These are phyloP conservation scores for Lycia hirtaria DNA, from an alignment of 2,888 invertebrate genomes.

Conservation along the genomic window DNA sequence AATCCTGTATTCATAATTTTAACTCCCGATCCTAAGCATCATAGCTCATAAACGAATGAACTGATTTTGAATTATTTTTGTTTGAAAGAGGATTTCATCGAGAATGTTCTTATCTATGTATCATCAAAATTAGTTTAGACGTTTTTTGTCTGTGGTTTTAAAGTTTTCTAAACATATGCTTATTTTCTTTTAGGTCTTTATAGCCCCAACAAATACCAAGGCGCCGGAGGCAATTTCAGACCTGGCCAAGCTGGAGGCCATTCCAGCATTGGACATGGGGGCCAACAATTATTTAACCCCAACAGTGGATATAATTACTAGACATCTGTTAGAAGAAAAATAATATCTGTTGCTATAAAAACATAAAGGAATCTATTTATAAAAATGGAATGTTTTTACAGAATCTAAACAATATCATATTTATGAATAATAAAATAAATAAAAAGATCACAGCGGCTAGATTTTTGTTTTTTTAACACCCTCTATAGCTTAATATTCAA, in stretches of 20 bases:
- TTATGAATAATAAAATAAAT: constrained; percentile 14
- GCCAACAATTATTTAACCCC: constrained; percentile 46
- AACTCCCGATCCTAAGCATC: too few relatives aligned
- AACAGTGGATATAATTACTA: constrained; percentile 60
- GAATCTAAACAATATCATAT: not conserved
- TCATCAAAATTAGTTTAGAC: too few relatives aligned
- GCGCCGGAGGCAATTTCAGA: constrained; percentile 47
- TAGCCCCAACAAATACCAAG: constrained; percentile 50
- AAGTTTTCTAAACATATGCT: not conserved
- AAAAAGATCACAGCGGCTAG: constrained; percentile 14
- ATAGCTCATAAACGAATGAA: too few relatives aligned
- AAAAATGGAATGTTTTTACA: too few relatives aligned
- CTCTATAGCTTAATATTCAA: not conserved
- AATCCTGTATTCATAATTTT: too few relatives aligned
- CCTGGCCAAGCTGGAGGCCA: constrained; percentile 11
- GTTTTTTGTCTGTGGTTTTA: too few relatives aligned
- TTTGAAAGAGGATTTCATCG: too few relatives aligned
- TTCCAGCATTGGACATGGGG: constrained; percentile 23
- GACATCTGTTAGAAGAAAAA: constrained; percentile 25
- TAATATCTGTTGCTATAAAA: too few relatives aligned
- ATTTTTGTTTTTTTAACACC: not conserved
- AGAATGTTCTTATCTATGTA: too few relatives aligned
- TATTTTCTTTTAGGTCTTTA: constrained; percentile 55
- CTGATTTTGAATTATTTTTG: not conserved
- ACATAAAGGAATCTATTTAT: too few relatives aligned